A percentile compares a stretch with the other conserved stretches of the same genome.
These are phyloP conservation scores for Halichondria panicea DNA, from an alignment of 37 sponge, comb jelly and placozoan species.

Conservation along the genomic window DNA sequence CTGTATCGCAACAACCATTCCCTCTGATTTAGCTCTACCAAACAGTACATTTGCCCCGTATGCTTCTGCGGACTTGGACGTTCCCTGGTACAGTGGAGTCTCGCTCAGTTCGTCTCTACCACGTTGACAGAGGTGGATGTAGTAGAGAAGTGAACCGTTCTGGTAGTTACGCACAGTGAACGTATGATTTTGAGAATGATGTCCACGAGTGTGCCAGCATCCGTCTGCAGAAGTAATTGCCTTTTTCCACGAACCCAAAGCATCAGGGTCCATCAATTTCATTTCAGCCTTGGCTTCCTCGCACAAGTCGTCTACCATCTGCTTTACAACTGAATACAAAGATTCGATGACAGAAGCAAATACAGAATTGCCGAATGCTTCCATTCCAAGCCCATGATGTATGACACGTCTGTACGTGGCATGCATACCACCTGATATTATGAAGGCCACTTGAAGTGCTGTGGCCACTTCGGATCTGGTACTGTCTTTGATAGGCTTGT, in stretches of 20 bases:
- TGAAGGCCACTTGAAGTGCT: slow-evolving; percentile 34
- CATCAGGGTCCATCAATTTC: background rate
- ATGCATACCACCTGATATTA: slow-evolving; percentile 19
- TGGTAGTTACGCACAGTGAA: slow-evolving; percentile 17
- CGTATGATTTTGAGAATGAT: slow-evolving; percentile 15
- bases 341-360: background rate
- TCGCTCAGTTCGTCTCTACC: slow-evolving; percentile 15
- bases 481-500: background rate
- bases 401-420: slow-evolving; percentile 14
- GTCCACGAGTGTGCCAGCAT: slow-evolving; percentile 14
- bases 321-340: slow-evolving; percentile 11
- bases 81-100: slow-evolving; percentile 16
- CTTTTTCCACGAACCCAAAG: slow-evolving; percentile 40
- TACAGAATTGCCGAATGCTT: background rate
- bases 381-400: slow-evolving; percentile 16
- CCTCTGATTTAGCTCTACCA: slow-evolving; percentile 38
- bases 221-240: slow-evolving; percentile 53
- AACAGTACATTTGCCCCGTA: slow-evolving; percentile 11
- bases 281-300: slow-evolving; percentile 32
- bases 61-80: slow-evolving; percentile 36
- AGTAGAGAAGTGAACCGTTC: slow-evolving; percentile 21
- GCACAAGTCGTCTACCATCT: slow-evolving; percentile 38
- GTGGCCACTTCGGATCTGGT: background rate
- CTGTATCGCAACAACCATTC: slow-evolving; percentile 4
- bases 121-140: slow-evolving; percentile 33